Percentiles rank a stretch among this genome's conserved stretches.
These are phyloP conservation scores for Xenotilapia leptura DNA, from an alignment of 2,113 vertebrate species.

Conservation along the genomic window DNA sequence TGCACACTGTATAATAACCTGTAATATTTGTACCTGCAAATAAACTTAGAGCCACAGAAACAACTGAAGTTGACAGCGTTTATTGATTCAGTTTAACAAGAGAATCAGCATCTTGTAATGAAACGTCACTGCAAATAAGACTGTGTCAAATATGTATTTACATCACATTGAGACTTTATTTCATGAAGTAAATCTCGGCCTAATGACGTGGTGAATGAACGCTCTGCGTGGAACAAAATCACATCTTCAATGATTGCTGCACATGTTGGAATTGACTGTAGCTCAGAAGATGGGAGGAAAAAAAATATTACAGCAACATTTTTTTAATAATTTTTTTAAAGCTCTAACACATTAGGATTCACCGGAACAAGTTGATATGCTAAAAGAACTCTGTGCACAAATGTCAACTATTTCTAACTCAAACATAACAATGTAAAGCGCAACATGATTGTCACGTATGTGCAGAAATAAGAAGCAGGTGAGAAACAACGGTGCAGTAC, in stretches of 20 bases:
- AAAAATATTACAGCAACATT: conserved; percentile 13
- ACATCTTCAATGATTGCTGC: conserved; percentile 8
- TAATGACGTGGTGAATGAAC: not conserved
- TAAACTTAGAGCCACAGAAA: not conserved
- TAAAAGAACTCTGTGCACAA: not conserved
- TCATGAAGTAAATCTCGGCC: not conserved
- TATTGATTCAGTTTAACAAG: conserved; percentile 59
- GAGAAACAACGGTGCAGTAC: conserved; percentile 31
- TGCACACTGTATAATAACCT: conserved; percentile 4
- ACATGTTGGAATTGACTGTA: conserved; percentile 8
- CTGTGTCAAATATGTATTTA: conserved; percentile 36
- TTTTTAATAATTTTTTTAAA: conserved; percentile 27
- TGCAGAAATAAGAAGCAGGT: conserved; percentile 35
- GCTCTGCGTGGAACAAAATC: conserved; percentile 16
- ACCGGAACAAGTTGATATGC: not conserved
- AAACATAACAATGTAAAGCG: not conserved
- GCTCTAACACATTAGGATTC: conserved; percentile 37
- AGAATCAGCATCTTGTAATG: conserved; percentile 31
- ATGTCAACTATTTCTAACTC: not conserved
- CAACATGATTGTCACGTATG: conserved; percentile 58
- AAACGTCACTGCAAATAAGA: conserved; percentile 51
- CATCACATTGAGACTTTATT: conserved; percentile 25
- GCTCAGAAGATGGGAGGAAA: conserved; percentile 24
- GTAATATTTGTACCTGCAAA: not conserved
- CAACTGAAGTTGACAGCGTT: conserved; percentile 38